Percentiles rank a stretch among this genome's conserved stretches.
phyloP scores from a whole-genome alignment of 2,888 invertebrate genomes.

The Syrphus vitripennis region DNA sequence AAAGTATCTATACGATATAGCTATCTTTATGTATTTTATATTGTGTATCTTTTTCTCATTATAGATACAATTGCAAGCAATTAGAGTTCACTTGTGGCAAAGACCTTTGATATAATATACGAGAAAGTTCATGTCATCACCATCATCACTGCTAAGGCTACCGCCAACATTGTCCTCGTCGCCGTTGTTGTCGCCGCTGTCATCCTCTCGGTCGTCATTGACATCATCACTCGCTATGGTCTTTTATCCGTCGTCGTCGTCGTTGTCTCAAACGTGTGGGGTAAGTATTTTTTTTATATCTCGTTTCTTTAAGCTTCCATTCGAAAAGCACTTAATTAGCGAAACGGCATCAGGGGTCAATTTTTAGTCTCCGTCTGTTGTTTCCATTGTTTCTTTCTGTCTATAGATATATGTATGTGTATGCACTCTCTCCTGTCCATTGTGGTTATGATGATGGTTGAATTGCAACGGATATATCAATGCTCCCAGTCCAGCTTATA shows the following conservation, averaged over 20 bases:
- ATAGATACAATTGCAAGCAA: conserved; percentile 65
- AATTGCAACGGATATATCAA: neutral
- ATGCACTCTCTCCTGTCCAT: neutral
- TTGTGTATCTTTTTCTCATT: conserved; percentile 67
- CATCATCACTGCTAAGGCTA: conserved; percentile 2
- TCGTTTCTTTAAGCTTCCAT: conserved; percentile 26
- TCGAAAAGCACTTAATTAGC: conserved; percentile 57
- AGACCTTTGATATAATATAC: conserved; percentile 39
- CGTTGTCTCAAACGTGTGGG: conserved; percentile 31
- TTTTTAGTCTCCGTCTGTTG: conserved; percentile 9
- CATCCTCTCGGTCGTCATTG: conserved; percentile 12
- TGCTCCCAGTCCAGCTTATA: neutral
- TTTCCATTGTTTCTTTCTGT: conserved; percentile 21
- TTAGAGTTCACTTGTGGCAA: conserved; percentile 58
- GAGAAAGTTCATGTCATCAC: conserved; percentile 49
- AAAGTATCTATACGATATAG: conserved; percentile 13
- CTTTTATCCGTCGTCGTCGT: no score
- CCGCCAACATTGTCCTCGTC: neutral
- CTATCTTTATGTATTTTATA: conserved; percentile 45
- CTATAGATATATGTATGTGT: no score
- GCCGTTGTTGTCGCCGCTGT: neutral
- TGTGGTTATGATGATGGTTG: neutral
- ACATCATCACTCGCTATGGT: conserved; percentile 1
- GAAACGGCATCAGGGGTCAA: conserved; percentile 46
- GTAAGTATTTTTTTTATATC: conserved; percentile 32